Conservation (phyloP, 2,888 invertebrate genomes). For the Campoletis raptor region DNA sequence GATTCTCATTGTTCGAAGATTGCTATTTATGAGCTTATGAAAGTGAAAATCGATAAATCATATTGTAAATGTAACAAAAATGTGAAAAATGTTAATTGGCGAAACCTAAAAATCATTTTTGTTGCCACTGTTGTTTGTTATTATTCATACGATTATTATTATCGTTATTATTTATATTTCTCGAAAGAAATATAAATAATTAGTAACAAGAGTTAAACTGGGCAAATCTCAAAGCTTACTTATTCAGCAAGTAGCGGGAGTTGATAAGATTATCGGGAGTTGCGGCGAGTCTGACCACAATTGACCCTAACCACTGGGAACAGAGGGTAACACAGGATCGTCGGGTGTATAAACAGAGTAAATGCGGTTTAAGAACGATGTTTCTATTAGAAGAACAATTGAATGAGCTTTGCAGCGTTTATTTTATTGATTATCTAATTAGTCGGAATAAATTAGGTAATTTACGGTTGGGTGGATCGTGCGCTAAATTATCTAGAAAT, state of each 20-base stretch:
- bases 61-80: no score
- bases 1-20: no score
- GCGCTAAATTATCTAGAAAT: neutral
- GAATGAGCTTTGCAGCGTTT: neutral
- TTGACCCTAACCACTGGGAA: constrained; percentile 57
- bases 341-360: constrained; percentile 8
- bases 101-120: neutral
- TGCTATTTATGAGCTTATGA: no score
- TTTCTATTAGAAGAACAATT: constrained; percentile 33
- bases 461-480: neutral
- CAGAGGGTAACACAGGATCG: constrained; percentile 2
- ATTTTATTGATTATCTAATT: constrained; percentile 20
- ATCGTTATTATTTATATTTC: neutral
- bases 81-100: neutral
- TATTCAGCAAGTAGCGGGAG: constrained; percentile 28
- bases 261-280: constrained; percentile 43
- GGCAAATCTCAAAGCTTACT: neutral
- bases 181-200: neutral
- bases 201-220: neutral
- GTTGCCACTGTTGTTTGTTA: neutral
- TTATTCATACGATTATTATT: neutral
- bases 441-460: constrained; percentile 6
- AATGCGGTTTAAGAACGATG: constrained; percentile 35
- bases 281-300: constrained; percentile 48
- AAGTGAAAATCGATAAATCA: no score